Base-by-base conservation (phyloP, 2,113 vertebrate genomes). In the Rhynchomys soricoides region DNA sequence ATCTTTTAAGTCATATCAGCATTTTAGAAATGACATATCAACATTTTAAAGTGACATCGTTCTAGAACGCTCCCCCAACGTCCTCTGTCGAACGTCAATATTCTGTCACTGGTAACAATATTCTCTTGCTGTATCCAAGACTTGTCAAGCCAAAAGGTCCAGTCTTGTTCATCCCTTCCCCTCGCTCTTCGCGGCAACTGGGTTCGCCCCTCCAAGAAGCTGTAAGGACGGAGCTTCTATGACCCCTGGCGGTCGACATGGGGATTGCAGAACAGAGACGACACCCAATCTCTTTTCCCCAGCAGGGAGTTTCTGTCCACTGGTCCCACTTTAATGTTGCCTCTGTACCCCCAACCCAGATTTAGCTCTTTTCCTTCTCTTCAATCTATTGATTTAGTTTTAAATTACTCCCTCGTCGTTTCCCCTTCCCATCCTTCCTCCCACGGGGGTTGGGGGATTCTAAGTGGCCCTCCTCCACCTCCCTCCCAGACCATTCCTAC, bases 401-500 rank as follows among this genome's bases (percentile, higher is more conserved):
- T 82, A 93, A 59, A 91, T 95, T 71, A 92, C 66, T 62, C 37
- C 75, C 26, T 93, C 13, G 3, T 17, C 34, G 24, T n/a, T 31
- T 19, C 31, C 48, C 19, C 11, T 0, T 1, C 52, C 88, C 93
- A 55, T 26, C 55, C 77, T 89, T 91, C 95, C 82, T 94, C 96
- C 78, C 40, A 88, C 34, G 0, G 89, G 91, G 59, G 45, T 45
- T 88, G 93, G 57, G 71, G 75, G 34, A 94, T 21, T 95, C 75
- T 74, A 98, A 91, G 97, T 98, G 98, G 96, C 94, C 98, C 96
- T 50, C 45, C 1, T 17, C 62, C n/a, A 16, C 34, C 78, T 86
- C 24, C 75, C 90, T 82, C 96, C 97, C 95, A 95, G 34, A 87
- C 57, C 92, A 29, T 59, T 94, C 97, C 81, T 95, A 97, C 96